Evolutionary conservation across 2,797 vertebrate species (phyloP), one percentile per base, ranked within the genome.

Genomic region (Parauchenoglanis ngamensis): DNA sequence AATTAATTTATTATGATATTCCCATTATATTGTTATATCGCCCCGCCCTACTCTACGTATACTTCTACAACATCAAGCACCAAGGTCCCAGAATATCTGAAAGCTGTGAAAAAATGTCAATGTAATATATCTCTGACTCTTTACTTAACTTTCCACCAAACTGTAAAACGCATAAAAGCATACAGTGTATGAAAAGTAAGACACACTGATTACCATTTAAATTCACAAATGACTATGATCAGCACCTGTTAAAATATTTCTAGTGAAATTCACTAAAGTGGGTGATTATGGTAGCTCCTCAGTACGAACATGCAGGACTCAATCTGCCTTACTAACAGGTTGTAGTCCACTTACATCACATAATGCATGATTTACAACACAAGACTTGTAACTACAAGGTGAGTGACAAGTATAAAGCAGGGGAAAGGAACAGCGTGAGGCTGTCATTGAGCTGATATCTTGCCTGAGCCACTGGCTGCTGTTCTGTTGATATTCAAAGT

Each of bases 341-440:
- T 84, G 61, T 76, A 87, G 86, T 90, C 86, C 84, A 86, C 54
- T 87, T 63, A 54, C 73, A 67, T 90, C 67, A 76, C 57, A n/a
- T 81, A 78, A 31, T n/a, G 52, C 83, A 84, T 46, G 28, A 54
- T 59, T 65, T 88, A 54, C 52, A n/a, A 87, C 83, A 84, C 85
- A 76, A 77, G 85, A 85, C 87, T 77, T 54, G 67, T 77, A 86
- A 84, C 61, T 76, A 63, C 73, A 68, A 68, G 63, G 82, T 89
- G 72, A 89, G n/a, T 91, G 88, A 87, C 83, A 90, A 89, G 85
- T 68, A 40, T 81, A 86, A 59, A 65, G 70, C 85, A 56, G 54
- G 84, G 86, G 67, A 85, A 85, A 87, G 56, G 82, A 89, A 87
- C 78, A 68, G 87, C 44, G 13, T 72, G 68, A 63, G 63, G 49